Evolutionary conservation across 2,888 invertebrate genomes (phyloP), one percentile per base, ranked within the genome.

Genomic region (Petrophora chlorosata): DNA sequence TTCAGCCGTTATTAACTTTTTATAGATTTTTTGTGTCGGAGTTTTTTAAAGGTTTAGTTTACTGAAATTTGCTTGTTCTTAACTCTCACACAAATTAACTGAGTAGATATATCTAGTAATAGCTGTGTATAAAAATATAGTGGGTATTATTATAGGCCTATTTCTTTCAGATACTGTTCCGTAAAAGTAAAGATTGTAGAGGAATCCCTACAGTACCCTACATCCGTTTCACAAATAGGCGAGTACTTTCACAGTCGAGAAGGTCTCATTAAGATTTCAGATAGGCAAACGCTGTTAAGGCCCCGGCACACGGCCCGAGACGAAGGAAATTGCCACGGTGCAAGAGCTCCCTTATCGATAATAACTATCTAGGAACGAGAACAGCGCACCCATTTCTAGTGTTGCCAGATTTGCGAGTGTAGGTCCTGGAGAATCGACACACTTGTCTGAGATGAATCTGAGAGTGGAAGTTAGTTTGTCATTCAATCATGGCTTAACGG

Each of bases 241-340:
- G 53, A 52, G 33, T 44, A 48, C 39, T 48, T 53, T 51, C 50
- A 30, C 45, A 50, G 46, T 53, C 30, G 28, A 36, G 26, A 49
- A 40, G 43, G 41, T 50, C 52, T 51, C 63, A 61, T 64, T 64
- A 49, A 60, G 59, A 60, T 60, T 45, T 35, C 17, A 53, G 57
- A 56, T 57, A 60, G 47, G 60, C 44, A 49, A 57, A 54, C 49
- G 47, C 35, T 55, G 38, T 46, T 36, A 40, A 39, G 47, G 44
- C 40, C 33, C 42, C 46, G 44, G 45, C 40, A 52, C 43, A 39
- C 29, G 43, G 25, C 26, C 47, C 28, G 41, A 16, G 28, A 38
- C 46, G 36, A 38, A 42, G 59, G 51, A 62, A 59, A 62, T 59
- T 59, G 57, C 51, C 44, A 49, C 34, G 43, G 38, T 55, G 40